phyloP scores from a whole-genome alignment of 1,140 invertebrate genomes.

The Drosophila athabasca region DNA sequence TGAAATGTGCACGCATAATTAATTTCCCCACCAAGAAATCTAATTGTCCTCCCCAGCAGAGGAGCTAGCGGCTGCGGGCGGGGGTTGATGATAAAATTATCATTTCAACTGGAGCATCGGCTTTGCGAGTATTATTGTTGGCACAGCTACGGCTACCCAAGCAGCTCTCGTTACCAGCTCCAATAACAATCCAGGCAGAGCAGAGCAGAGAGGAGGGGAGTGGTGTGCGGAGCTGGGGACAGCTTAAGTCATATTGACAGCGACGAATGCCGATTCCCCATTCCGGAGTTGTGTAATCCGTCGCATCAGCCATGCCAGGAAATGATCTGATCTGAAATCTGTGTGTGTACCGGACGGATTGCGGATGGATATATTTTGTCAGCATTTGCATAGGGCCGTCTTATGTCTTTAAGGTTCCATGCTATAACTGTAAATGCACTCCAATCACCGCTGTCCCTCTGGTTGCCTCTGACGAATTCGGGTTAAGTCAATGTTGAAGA shows the following conservation, averaged over 20 bases:
- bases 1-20: constrained; percentile 74
- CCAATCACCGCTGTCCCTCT: neutral
- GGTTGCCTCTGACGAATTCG: constrained; percentile 17
- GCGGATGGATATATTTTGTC: constrained; percentile 48
- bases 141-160: constrained; percentile 58
- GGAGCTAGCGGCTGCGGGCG: no score
- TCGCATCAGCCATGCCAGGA: constrained; percentile 22
- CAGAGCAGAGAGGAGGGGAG: neutral
- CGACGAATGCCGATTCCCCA: constrained; percentile 8
- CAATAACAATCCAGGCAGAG: constrained; percentile 21
- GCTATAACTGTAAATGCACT: constrained; percentile 42
- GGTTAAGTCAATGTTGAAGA: constrained; percentile 42
- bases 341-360: constrained; percentile 2
- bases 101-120: constrained; percentile 24
- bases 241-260: constrained; percentile 72
- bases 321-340: constrained; percentile 42
- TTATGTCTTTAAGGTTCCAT: constrained; percentile 62
- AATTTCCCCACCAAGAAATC: constrained; percentile 55
- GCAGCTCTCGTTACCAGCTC: constrained; percentile 66
- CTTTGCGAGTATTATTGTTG: constrained; percentile 67
- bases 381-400: constrained; percentile 63
- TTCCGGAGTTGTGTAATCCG: constrained; percentile 66
- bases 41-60: constrained; percentile 42
- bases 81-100: constrained; percentile 51
- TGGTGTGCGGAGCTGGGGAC: neutral